Evolutionary conservation across 1,140 invertebrate species (phyloP).

Genomic region (Sycophaga agraensis): DNA sequence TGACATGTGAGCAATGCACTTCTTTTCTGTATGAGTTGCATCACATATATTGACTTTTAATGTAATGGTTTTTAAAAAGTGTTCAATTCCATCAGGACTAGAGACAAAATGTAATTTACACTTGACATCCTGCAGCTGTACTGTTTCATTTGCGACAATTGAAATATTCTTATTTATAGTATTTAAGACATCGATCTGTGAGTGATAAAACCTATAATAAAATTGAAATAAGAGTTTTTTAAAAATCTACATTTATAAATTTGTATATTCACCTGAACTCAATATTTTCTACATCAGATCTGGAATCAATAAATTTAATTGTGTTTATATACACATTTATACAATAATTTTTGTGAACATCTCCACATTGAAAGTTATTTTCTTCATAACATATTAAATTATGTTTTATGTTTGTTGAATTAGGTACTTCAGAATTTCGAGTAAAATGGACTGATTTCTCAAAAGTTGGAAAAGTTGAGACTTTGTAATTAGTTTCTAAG

Average conservation of each 20-base stretch:
- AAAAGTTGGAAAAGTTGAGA: not conserved
- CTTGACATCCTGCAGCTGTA: constrained; percentile 48
- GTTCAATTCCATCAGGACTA: constrained; percentile 45
- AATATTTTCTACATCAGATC: constrained; percentile 36
- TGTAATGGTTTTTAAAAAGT: constrained; percentile 48
- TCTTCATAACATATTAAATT: not conserved
- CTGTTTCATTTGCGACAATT: constrained; percentile 38
- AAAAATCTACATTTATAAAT: not conserved
- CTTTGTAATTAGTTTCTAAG: not conserved
- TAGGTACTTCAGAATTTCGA: not conserved
- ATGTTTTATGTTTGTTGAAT: too few species aligned
- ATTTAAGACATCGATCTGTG: constrained; percentile 49
- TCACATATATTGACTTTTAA: constrained; percentile 53
- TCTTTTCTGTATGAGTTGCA: constrained; percentile 35
- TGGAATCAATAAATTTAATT: constrained; percentile 39
- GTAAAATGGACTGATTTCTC: not conserved
- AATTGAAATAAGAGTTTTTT: not conserved
- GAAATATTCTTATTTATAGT: constrained; percentile 36
- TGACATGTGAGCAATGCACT: constrained; percentile 38
- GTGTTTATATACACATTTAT: constrained; percentile 39
- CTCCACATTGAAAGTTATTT: not conserved
- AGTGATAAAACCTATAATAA: constrained; percentile 52
- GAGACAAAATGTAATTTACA: constrained; percentile 57
- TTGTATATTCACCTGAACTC: constrained; percentile 47
- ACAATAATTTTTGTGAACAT: constrained; percentile 35